phyloP scores from a whole-genome alignment of 2,888 invertebrate genomes.

The Parnassius glacialis region DNA sequence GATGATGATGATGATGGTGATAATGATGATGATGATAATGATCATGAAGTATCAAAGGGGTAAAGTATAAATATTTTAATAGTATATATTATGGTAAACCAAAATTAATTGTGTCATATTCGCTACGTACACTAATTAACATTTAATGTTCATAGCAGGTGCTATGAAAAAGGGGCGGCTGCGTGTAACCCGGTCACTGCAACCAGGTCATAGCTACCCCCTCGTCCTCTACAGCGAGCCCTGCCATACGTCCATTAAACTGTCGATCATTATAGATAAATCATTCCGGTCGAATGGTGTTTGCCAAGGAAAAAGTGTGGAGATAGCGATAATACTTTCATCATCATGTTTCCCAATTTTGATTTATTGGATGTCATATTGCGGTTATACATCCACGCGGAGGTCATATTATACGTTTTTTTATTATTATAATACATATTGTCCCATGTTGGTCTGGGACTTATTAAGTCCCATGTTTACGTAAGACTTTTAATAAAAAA shows the following conservation, averaged over 20 bases:
- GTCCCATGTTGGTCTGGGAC: no score
- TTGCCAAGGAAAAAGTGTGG: background rate
- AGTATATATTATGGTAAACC: background rate
- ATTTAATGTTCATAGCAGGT: constrained; percentile 43
- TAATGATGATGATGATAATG: no score
- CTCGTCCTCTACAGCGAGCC: constrained; percentile 26
- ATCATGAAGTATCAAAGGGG: no score
- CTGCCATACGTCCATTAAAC: constrained; percentile 21
- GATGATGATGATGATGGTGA: no score
- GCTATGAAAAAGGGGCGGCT: constrained; percentile 41
- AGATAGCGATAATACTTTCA: no score
- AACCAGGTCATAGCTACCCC: constrained; percentile 56
- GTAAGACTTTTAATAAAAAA: no score
- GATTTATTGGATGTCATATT: no score
- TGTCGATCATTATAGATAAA: constrained; percentile 16
- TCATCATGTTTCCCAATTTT: no score
- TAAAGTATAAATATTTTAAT: background rate
- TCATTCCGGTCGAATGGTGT: background rate
- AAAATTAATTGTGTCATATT: background rate
- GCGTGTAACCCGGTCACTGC: constrained; percentile 62
- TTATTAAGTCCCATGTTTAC: no score
- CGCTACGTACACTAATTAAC: constrained; percentile 30
- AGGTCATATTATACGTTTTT: no score
- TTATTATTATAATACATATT: no score
- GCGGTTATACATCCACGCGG: no score